Conservation (phyloP, 2,797 vertebrate genomes). For the Acridotheres tristis region DNA sequence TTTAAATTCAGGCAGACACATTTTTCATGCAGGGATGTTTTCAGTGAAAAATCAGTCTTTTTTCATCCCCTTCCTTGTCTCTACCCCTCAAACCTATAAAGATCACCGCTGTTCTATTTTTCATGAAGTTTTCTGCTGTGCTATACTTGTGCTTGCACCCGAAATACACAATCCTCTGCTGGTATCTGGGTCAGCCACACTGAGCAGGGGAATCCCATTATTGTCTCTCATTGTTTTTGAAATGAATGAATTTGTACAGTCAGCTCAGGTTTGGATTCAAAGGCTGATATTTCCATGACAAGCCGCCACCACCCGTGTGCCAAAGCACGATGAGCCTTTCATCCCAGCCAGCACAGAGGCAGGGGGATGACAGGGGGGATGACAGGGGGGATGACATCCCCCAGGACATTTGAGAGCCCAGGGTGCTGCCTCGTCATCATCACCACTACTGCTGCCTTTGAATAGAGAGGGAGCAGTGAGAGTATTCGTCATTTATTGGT, state of each 20-base stretch:
- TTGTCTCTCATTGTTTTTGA: not conserved
- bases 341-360: not conserved
- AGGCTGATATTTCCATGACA: not conserved
- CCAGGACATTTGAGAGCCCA: not conserved
- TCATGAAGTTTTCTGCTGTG: not conserved
- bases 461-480: not conserved
- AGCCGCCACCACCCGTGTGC: fast-evolving
- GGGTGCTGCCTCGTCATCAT: not conserved
- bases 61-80: not conserved
- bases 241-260: conserved; percentile 25
- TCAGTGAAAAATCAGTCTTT: not conserved
- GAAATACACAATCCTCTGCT: not conserved
- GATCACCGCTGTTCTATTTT: not conserved
- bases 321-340: not conserved
- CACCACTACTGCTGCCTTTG: not conserved
- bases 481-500: not conserved
- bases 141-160: not conserved
- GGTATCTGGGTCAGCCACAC: conserved; percentile 37
- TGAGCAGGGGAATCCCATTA: conserved; percentile 26
- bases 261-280: conserved; percentile 27
- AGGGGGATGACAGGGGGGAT: not conserved
- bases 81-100: not conserved
- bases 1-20: not conserved
- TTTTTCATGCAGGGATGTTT: not conserved
- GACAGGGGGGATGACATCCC: not conserved